Evolutionary conservation across 1,140 invertebrate genomes (phyloP).

Genomic region (Monochamus saltuarius): DNA sequence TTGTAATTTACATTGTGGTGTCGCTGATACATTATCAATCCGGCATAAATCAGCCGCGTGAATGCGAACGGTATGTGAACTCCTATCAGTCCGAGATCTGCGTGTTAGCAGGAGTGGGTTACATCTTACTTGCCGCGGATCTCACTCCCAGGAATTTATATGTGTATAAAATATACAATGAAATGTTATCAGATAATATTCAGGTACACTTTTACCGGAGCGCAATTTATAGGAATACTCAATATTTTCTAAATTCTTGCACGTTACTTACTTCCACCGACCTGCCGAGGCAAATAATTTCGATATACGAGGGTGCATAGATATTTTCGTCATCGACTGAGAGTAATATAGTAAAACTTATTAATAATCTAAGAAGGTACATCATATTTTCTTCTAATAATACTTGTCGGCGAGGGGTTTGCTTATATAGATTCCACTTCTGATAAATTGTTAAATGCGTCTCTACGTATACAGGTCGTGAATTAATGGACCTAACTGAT

Average conservation of each 20-base stretch:
- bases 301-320: too few species aligned
- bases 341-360: too few species aligned
- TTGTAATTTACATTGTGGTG: conserved; percentile 45
- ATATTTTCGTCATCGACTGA: too few species aligned
- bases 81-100: conserved; percentile 29
- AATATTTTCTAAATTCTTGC: conserved; percentile 17
- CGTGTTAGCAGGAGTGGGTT: conserved; percentile 26
- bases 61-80: conserved; percentile 25
- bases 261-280: neutral
- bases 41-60: conserved; percentile 36
- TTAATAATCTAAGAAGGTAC: too few species aligned
- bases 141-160: conserved; percentile 20
- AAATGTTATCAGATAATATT: conserved; percentile 35
- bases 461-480: too few species aligned
- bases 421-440: too few species aligned
- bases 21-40: conserved; percentile 41
- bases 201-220: conserved; percentile 5
- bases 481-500: too few species aligned
- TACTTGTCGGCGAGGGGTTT: too few species aligned
- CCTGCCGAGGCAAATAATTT: too few species aligned
- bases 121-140: conserved; percentile 29
- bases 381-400: too few species aligned
- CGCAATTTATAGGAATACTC: conserved; percentile 16
- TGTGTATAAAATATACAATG: conserved; percentile 14
- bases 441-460: too few species aligned